These are phyloP conservation scores for Bucco capensis DNA, from an alignment of 2,113 vertebrate species.

Conservation along the genomic window DNA sequence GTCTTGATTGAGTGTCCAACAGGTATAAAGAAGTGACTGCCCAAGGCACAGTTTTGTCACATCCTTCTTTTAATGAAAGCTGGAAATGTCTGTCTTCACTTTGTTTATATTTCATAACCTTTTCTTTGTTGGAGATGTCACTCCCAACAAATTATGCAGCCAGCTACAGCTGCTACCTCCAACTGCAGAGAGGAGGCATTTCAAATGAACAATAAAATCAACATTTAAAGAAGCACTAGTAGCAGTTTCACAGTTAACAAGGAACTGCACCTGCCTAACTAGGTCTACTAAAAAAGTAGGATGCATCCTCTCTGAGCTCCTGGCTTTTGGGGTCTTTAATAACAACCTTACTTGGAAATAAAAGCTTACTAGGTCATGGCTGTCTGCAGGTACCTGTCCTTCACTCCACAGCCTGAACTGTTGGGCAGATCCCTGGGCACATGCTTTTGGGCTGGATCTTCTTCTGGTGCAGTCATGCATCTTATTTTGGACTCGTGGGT, in stretches of 20 bases:
- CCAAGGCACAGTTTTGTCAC: not conserved
- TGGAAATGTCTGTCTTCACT: not conserved
- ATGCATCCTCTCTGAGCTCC: not conserved
- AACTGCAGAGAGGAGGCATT: not conserved
- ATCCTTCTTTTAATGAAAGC: not conserved
- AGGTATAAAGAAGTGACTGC: not conserved
- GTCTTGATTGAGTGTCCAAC: not conserved
- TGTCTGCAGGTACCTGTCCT: not conserved
- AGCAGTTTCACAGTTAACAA: not conserved
- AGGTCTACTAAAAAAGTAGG: not conserved
- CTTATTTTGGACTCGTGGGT: not conserved
- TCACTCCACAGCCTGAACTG: not conserved
- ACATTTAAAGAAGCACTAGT: not conserved
- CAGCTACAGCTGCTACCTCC: constrained; percentile 18
- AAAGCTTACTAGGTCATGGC: not conserved
- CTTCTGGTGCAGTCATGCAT: not conserved
- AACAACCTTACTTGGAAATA: not conserved
- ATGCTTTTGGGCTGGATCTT: not conserved
- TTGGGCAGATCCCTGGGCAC: not conserved
- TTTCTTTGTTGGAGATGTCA: not conserved
- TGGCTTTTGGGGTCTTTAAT: not conserved
- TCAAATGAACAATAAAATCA: not conserved
- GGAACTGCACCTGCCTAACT: not conserved
- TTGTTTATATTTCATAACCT: constrained; percentile 1
- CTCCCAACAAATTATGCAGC: not conserved